Evolutionary conservation across 1,140 invertebrate genomes (phyloP).

Genomic region (Tribolium madens): DNA sequence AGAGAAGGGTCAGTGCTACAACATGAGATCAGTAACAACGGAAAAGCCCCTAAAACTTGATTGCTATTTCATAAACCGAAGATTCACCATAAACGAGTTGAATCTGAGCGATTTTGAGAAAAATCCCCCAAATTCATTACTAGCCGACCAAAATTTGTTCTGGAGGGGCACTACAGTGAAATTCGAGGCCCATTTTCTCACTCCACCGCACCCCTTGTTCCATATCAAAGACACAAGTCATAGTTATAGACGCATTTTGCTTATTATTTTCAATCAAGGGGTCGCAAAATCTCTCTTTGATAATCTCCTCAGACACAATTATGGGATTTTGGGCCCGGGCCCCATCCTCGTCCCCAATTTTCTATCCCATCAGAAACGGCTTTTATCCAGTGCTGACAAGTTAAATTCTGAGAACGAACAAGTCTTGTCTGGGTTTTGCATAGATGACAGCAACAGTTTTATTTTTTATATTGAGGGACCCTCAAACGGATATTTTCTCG

Average conservation of each 20-base stretch:
- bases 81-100: constrained; percentile 17
- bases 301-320: constrained; percentile 7
- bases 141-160: neutral
- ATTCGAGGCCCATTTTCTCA: constrained; percentile 22
- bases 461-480: constrained; percentile 52
- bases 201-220: neutral
- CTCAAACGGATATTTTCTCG: constrained; percentile 43
- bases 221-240: neutral
- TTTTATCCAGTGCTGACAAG: neutral
- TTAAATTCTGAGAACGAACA: neutral
- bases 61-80: neutral
- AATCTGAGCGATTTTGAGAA: neutral
- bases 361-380: neutral
- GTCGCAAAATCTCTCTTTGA: constrained; percentile 15
- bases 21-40: neutral
- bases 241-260: constrained; percentile 41
- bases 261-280: constrained; percentile 36
- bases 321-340: neutral
- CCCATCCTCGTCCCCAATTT: neutral
- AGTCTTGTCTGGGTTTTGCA: constrained; percentile 50
- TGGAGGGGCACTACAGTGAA: constrained; percentile 5
- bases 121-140: neutral
- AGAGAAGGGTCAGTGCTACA: constrained; percentile 16
- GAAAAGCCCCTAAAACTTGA: neutral
- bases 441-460: constrained; percentile 48